These are phyloP conservation scores for Dorcus hopei DNA, from an alignment of 2,888 invertebrate genomes.

Conservation along the genomic window DNA sequence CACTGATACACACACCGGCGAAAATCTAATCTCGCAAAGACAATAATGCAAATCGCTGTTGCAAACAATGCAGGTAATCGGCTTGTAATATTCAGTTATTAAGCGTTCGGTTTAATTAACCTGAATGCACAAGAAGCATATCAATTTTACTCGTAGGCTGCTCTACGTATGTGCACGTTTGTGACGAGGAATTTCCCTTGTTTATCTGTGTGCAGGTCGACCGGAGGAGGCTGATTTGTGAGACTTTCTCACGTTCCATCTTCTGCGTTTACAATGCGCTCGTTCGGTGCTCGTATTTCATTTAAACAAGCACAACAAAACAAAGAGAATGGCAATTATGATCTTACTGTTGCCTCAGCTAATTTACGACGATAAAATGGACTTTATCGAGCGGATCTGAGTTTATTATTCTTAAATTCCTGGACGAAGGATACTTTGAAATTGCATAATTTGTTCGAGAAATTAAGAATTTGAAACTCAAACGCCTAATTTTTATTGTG, in stretches of 20 bases:
- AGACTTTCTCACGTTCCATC: slow-evolving; percentile 21
- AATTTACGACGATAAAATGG: too few species aligned
- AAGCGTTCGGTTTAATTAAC: slow-evolving; percentile 15
- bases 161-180: slow-evolving; percentile 7
- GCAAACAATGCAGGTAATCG: not conserved
- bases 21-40: too few species aligned
- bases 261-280: slow-evolving; percentile 10
- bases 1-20: too few species aligned
- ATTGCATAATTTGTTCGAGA: too few species aligned
- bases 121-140: slow-evolving; percentile 16
- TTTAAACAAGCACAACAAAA: not conserved
- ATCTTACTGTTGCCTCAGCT: not conserved
- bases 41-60: too few species aligned
- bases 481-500: too few species aligned
- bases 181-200: slow-evolving; percentile 5
- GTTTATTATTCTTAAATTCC: too few species aligned
- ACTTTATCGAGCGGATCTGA: too few species aligned
- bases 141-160: slow-evolving; percentile 5
- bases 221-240: slow-evolving; percentile 11
- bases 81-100: not conserved
- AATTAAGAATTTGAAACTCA: too few species aligned
- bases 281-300: not conserved
- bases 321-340: not conserved
- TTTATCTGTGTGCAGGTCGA: slow-evolving; percentile 18
- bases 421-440: too few species aligned